Evolutionary conservation across 2,113 vertebrate species (phyloP), one percentile per base, ranked within the genome.

Genomic region (Leuciscus idus): DNA sequence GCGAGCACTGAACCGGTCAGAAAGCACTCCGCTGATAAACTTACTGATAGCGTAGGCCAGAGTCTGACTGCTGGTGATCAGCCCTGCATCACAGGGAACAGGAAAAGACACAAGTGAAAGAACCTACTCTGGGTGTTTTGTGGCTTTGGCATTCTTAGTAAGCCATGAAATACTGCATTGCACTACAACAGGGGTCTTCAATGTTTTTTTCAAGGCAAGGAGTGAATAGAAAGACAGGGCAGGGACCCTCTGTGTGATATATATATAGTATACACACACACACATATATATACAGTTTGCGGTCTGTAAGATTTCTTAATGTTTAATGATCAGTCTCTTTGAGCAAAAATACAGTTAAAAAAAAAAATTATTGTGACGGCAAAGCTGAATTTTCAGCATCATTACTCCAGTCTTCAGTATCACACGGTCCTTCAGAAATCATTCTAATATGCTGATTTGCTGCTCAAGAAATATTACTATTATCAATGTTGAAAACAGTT

Each of bases 1-100:
- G 81, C 98, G 97, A 70, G 98, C 98, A 1, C 98, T 99, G 93
- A 97, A 93, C 86, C 90, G 96, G 88, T 99, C 98, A 0, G 98
- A 99, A 2, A 99, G 94, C 79, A 99, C 95, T 0, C 98, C 98
- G 0, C 98, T 99, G 90, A 98, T 90, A 86, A 99, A 99, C 93
- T 99, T 99, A 92, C 98, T 99, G 94, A 99, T 95, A 87, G 97
- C 97, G 0, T 99, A 99, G 6, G 98, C 97, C 28, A 97, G 95
- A 0, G 98, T 97, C 92, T 99, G 98, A 93, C 98, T 99, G 95
- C 98, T 99, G 85, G 96, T 96, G 94, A 99, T 96, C 86, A 99
- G 89, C 81, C 98, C 98, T 99, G 75, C 23, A 68, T 9, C 48
- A 85, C 28, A 61, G 46, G 21, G 73, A 5, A 66, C 62, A 70